Evolutionary conservation across 2,888 invertebrate genomes (phyloP), one percentile per base, ranked within the genome.

Genomic region (Drosophila demipolita): DNA sequence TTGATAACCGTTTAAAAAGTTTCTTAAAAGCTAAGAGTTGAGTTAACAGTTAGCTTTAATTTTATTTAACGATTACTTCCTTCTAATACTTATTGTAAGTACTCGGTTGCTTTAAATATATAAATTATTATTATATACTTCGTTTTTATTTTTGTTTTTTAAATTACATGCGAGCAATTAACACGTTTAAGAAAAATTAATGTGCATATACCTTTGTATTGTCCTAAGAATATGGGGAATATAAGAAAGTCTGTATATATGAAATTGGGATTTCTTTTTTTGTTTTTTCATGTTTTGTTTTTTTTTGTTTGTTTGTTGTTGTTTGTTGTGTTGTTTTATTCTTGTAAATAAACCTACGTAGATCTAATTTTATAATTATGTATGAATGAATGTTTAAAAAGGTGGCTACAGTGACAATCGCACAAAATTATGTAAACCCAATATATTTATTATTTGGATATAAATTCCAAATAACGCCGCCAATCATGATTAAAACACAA

Each of bases 321-420:
- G 17, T 17, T 45, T 45, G 45, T 23, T 45, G 45, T 23, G 45
- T 45, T 45, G 45, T 45, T 45, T 45, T 45, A 45, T 63, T 59
- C 52, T 69, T 78, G 57, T 75, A 78, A 84, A 84, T 84, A 83
- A 87, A 82, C 71, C 83, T 86, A 86, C 77, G 75, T 88, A 83
- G 50, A 71, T 35, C 68, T 86, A 86, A 77, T 76, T 88, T 75
- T 75, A 75, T 65, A 83, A 67, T 73, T 78, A 83, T 80, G 71
- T 75, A 79, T 86, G 73, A 66, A 75, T 83, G 79, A 76, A 76
- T 66, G 32, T 79, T 66, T 53, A 72, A 80, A 86, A 88, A 82
- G 75, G 83, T 83, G 88, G 86, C 82, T 86, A 74, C 68, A 61
- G 67, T 75, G 78, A 76, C 80, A 81, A 80, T 29, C 77, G 81